These are phyloP conservation scores for Falco rusticolus DNA, from an alignment of 2,797 vertebrate genomes.

Conservation along the genomic window DNA sequence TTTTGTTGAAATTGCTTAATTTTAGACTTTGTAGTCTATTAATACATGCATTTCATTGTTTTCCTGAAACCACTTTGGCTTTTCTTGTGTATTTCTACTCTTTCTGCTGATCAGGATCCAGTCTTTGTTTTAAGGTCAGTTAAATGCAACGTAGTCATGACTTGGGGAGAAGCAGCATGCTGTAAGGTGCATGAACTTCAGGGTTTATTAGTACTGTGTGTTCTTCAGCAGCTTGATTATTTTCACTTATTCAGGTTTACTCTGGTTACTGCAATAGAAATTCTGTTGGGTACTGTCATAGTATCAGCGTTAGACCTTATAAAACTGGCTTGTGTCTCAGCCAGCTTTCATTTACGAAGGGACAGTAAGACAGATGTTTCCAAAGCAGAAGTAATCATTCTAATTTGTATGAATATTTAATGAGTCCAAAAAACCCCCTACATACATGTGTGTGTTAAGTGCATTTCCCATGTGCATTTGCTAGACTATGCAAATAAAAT, in stretches of 20 bases:
- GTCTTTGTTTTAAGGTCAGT: neutral
- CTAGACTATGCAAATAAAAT: conserved; percentile 66
- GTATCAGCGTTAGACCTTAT: neutral
- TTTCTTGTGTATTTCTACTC: neutral
- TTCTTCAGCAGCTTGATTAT: neutral
- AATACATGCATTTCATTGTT: neutral
- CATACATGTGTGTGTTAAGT: neutral
- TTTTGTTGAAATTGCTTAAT: neutral
- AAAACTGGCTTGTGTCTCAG: neutral
- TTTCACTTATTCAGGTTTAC: neutral
- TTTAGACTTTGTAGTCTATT: neutral
- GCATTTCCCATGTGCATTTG: conserved; percentile 44
- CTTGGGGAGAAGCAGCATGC: neutral
- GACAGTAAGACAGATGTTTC: conserved; percentile 12
- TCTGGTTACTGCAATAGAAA: neutral
- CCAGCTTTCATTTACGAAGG: neutral
- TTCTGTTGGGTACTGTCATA: neutral
- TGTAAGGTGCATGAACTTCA: neutral
- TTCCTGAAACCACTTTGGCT: neutral
- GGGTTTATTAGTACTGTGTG: neutral
- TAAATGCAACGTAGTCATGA: accelerated
- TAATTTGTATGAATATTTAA: conserved; percentile 35
- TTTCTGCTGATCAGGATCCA: neutral
- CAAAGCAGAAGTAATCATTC: conserved; percentile 65
- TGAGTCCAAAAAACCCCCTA: conserved; percentile 17